phyloP scores from a whole-genome alignment of 2,797 vertebrate genomes.

The Semaprochilodus insignis region DNA sequence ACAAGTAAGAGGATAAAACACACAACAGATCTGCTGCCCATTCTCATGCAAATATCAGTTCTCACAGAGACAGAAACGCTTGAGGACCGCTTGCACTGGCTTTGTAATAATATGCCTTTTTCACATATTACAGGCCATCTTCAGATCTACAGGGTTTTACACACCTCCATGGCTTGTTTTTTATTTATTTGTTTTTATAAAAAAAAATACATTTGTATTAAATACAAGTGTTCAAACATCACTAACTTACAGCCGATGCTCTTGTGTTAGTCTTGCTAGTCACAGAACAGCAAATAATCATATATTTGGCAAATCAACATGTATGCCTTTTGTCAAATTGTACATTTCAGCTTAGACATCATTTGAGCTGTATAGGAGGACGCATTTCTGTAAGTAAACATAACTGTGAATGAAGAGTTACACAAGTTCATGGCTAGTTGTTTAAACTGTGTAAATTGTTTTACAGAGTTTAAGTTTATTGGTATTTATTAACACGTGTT shows the following conservation, averaged over 20 bases:
- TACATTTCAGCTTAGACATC: constrained; percentile 60
- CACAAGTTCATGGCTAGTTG: constrained; percentile 71
- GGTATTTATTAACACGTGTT: constrained; percentile 87
- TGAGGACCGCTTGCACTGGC: constrained; percentile 37
- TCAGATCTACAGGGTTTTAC: constrained; percentile 46
- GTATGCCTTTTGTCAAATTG: constrained; percentile 61
- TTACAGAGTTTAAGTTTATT: constrained; percentile 83
- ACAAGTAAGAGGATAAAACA: constrained; percentile 33
- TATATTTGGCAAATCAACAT: constrained; percentile 51
- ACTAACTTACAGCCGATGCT: constrained; percentile 18
- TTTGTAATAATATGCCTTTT: constrained; percentile 74
- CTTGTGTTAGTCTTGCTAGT: background rate
- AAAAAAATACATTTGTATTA: constrained; percentile 33
- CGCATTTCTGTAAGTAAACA: constrained; percentile 69
- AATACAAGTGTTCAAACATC: constrained; percentile 17
- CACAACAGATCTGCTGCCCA: constrained; percentile 37
- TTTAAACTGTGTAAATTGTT: constrained; percentile 77
- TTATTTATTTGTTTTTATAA: constrained; percentile 50
- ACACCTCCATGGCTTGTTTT: constrained; percentile 36
- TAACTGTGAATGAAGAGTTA: constrained; percentile 74
- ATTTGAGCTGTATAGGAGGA: constrained; percentile 64
- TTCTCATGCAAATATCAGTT: constrained; percentile 22
- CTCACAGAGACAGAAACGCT: background rate
- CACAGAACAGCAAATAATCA: constrained; percentile 48
- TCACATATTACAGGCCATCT: constrained; percentile 37